Evolutionary conservation across 2,797 vertebrate genomes (phyloP), one percentile per base, ranked within the genome.

Genomic region (Moxostoma hubbsi): DNA sequence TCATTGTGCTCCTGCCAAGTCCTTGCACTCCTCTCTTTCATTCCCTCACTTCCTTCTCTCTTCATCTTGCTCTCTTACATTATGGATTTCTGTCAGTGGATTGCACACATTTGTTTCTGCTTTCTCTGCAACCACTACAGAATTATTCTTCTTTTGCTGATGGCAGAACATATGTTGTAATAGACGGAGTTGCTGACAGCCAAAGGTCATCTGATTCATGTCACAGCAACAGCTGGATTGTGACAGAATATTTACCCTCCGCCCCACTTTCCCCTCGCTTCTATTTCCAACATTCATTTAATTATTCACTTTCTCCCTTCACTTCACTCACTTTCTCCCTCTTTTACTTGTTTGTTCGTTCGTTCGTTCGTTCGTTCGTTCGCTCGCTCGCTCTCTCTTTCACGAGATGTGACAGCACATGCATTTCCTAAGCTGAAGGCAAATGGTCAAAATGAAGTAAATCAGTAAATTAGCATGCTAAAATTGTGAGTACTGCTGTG

Each of bases 91-190:
- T 72, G 77, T 73, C 61, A 73, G 77, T 43, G 50, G 59, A 73
- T 57, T 64, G 49, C 49, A 43, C 2, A 13, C 58, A 50, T 74
- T 74, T 49, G 58, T 47, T 6, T 18, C 58, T 4, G 15, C 61
- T 73, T 65, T 47, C 50, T 49, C 24, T 43, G 13, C 59, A 79
- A 57, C 50, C 59, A 54, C 43, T 76, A 62, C 6, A 4, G 13
- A 67, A 78, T 68, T 77, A 67, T 12, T 76, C 61, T 54, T 62
- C 24, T 18, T 57, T 63, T 43, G n/a, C 61, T 68, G 75, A 61
- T 80, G 73, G 81, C 70, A 82, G 82, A 86, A 81, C 78, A 83
- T 80, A 75, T 81, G 78, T 73, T 4, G 71, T 80, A 84, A 85
- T 81, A 80, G 77, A 65, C 74, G 67, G n/a, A 73, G 61, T 77